A percentile compares a stretch with the other conserved stretches of the same genome.
These are phyloP conservation scores for Peromyscus nudipes DNA, from an alignment of 2,797 vertebrate genomes.

Conservation along the genomic window DNA sequence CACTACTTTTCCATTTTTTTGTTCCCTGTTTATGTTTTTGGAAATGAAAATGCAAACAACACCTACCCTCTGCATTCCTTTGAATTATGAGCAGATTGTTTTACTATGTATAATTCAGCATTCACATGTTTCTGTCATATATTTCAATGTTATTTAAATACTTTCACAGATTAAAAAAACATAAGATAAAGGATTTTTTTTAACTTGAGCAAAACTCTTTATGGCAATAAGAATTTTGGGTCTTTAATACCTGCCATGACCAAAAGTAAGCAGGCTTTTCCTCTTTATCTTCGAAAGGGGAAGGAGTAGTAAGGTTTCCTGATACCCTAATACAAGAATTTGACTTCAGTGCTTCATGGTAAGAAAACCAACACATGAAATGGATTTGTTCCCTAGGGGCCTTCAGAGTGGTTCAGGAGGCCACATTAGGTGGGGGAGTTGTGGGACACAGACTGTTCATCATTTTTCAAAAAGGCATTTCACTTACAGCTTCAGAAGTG, in stretches of 20 bases:
- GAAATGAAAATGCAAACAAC: slow-evolving; percentile 11
- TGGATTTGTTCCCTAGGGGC: background rate
- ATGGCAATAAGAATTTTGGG: background rate
- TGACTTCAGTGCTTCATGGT: background rate
- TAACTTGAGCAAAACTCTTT: background rate
- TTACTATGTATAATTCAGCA: background rate
- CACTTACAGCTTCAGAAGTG: slow-evolving; percentile 64
- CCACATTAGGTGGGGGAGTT: background rate
- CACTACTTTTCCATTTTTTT: slow-evolving; percentile 9
- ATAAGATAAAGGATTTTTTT: background rate
- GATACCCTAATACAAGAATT: background rate
- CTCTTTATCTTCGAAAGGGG: background rate
- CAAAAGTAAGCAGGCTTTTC: background rate
- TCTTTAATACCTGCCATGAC: background rate
- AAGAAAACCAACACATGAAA: slow-evolving; percentile 14
- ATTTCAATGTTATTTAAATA: background rate
- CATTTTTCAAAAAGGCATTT: slow-evolving; percentile 70
- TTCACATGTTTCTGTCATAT: background rate
- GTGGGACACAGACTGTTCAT: slow-evolving; percentile 50
- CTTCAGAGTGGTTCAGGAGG: background rate
- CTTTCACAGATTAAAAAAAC: background rate
- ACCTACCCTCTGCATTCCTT: background rate
- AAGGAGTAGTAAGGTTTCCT: background rate
- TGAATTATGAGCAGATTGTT: background rate
- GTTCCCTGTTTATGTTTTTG: background rate